Evolutionary conservation across 2,888 invertebrate genomes (phyloP).

Genomic region (Baronia brevicornis): DNA sequence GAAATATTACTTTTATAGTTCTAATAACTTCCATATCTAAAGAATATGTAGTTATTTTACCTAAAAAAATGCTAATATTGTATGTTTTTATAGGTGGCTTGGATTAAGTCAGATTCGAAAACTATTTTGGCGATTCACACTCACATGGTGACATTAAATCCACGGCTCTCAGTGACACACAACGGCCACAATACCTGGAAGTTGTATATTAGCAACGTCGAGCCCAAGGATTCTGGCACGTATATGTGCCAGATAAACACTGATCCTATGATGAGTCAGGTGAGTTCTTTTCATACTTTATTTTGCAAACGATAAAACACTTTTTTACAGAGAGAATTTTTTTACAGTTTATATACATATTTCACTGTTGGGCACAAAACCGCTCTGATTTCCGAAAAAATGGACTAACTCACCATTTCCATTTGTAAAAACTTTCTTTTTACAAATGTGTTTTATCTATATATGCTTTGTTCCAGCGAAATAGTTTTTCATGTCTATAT

Average conservation of each 20-base stretch:
- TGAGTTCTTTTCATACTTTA: slow-evolving; percentile 45
- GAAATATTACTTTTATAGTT: neutral
- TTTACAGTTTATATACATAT: no score
- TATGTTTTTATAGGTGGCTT: slow-evolving; percentile 81
- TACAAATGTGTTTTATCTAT: no score
- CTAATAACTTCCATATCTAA: no score
- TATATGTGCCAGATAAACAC: slow-evolving; percentile 97
- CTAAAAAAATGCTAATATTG: no score
- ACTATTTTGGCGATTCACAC: slow-evolving; percentile 92
- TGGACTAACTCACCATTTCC: no score
- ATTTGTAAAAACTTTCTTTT: neutral
- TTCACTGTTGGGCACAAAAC: no score
- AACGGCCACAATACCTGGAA: slow-evolving; percentile 96
- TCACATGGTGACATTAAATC: slow-evolving; percentile 91
- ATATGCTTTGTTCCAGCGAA: no score
- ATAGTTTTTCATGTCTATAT: no score
- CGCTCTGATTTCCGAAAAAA: no score
- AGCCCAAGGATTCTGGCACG: slow-evolving; percentile 91
- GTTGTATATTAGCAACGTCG: slow-evolving; percentile 90
- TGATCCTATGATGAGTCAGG: slow-evolving; percentile 92
- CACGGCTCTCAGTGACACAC: slow-evolving; percentile 88
- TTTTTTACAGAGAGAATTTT: no score
- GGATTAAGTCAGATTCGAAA: slow-evolving; percentile 94
- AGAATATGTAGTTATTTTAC: no score
- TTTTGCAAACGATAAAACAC: neutral